These are phyloP conservation scores for Sipunculus nudus DNA, from an alignment of 2,888 invertebrate genomes.

Conservation along the genomic window DNA sequence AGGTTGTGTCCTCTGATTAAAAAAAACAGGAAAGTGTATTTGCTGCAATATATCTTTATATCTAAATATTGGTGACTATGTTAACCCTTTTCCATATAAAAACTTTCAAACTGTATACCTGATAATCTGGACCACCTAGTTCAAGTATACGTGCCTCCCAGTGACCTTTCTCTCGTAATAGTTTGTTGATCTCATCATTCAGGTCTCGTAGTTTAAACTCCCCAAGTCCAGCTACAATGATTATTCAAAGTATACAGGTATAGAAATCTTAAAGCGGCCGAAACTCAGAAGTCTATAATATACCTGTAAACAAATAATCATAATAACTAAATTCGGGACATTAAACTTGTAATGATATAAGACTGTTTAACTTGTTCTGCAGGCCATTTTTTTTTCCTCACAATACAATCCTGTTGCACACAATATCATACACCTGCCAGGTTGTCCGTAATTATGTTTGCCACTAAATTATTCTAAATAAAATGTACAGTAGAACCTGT, in stretches of 20 bases:
- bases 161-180: conserved; percentile 92
- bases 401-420: too few species aligned
- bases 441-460: too few species aligned
- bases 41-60: too few species aligned
- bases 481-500: too few species aligned
- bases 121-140: conserved; percentile 89
- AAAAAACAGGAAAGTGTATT: too few species aligned
- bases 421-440: too few species aligned
- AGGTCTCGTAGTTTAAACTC: conserved; percentile 97
- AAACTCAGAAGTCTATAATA: background rate
- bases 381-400: too few species aligned
- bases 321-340: background rate
- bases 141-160: conserved; percentile 98
- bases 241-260: conserved; percentile 25
- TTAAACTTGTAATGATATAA: too few species aligned
- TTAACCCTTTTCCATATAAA: background rate
- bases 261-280: background rate
- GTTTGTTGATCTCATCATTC: conserved; percentile 99
- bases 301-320: background rate
- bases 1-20: too few species aligned
- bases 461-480: too few species aligned
- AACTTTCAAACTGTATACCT: conserved; percentile 42
- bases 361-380: too few species aligned
- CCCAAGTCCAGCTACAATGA: conserved; percentile 91
- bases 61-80: too few species aligned